A percentile compares a stretch with the other conserved stretches of the same genome.
Evolutionary conservation across 2,888 invertebrate species (phyloP).

Genomic region (Dilophus febrilis): DNA sequence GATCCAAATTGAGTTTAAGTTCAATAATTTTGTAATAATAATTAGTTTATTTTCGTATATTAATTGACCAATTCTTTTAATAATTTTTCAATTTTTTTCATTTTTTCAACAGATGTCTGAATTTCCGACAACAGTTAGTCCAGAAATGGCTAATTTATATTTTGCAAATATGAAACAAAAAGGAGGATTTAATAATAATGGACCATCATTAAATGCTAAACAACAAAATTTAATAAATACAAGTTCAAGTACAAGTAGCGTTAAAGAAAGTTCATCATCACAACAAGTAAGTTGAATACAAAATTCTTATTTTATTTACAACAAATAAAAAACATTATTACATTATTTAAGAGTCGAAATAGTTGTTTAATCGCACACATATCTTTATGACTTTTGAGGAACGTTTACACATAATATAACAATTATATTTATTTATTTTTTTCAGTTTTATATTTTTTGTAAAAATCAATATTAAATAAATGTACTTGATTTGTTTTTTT

Average conservation of each 20-base stretch:
- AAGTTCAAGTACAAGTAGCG: conserved; percentile 24
- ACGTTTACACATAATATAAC: too few relatives aligned
- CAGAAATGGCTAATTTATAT: conserved; percentile 42
- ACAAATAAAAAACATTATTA: not conserved
- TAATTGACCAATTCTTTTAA: too few relatives aligned
- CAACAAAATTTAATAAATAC: conserved; percentile 28
- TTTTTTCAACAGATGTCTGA: conserved; percentile 31
- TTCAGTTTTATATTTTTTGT: too few relatives aligned
- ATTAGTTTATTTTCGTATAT: too few relatives aligned
- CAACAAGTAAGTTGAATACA: conserved; percentile 22
- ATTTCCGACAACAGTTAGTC: conserved; percentile 28
- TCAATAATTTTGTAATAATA: too few relatives aligned
- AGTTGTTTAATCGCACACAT: too few relatives aligned
- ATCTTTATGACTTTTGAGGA: not conserved
- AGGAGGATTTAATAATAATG: conserved; percentile 21
- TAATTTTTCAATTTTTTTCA: too few relatives aligned
- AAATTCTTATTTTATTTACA: not conserved
- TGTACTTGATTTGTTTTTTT: too few relatives aligned
- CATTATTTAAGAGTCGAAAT: not conserved
- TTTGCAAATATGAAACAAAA: conserved; percentile 59
- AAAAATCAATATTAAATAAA: too few relatives aligned
- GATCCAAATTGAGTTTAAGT: too few relatives aligned
- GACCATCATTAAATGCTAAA: conserved; percentile 31
- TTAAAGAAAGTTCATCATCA: conserved; percentile 27
- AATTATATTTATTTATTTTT: too few relatives aligned